Conservation (phyloP, 23 tunicate species). For the Styela clava region DNA sequence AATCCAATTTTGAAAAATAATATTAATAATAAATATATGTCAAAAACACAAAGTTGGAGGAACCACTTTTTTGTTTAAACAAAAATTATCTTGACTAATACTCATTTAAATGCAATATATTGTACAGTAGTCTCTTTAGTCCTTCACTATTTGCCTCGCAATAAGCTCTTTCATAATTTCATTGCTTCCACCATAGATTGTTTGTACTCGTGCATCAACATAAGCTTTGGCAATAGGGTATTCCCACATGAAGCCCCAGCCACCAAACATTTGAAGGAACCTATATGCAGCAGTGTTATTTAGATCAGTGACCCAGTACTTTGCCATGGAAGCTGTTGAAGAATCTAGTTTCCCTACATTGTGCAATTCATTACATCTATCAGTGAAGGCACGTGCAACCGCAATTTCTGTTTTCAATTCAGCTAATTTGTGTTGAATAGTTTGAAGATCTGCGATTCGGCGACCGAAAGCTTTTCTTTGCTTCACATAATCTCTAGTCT, state of each 20-base stretch:
- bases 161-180: slow-evolving; percentile 99
- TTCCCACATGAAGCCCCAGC: slow-evolving; percentile 99
- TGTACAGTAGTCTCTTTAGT: no score
- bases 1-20: no score
- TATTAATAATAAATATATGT: no score
- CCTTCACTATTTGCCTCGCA: slow-evolving; percentile 58
- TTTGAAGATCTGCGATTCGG: slow-evolving; percentile 81
- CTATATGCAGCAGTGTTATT: slow-evolving; percentile 32
- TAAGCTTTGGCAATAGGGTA: slow-evolving; percentile 96
- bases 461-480: slow-evolving; percentile 98
- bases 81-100: no score
- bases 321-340: slow-evolving; percentile 99
- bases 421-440: slow-evolving; percentile 94
- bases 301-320: slow-evolving; percentile 90
- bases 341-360: slow-evolving; percentile 65
- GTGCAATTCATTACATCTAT: slow-evolving; percentile 83
- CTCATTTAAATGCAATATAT: no score
- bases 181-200: slow-evolving; percentile 98
- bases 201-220: slow-evolving; percentile 96
- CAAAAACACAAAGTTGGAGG: no score
- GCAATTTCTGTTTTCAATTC: slow-evolving; percentile 97
- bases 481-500: slow-evolving; percentile 97
- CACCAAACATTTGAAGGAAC: slow-evolving; percentile 91
- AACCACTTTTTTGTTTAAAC: no score
- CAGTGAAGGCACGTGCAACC: slow-evolving; percentile 78